phyloP scores from a whole-genome alignment of 2,113 vertebrate species.

The Chloroceryle aenea region DNA sequence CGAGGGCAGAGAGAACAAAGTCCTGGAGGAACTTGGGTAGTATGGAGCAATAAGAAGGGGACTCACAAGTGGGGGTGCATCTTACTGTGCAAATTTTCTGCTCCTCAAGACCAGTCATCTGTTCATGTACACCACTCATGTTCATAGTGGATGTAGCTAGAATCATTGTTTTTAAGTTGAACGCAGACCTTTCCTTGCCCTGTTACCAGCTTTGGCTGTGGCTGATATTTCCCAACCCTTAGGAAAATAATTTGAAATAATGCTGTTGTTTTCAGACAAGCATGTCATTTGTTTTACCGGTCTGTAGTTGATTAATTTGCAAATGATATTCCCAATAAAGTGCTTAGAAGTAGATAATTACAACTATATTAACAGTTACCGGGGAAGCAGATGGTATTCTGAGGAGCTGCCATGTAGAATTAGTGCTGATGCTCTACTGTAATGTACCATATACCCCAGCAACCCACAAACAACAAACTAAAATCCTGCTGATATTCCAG shows the following conservation, averaged over 20 bases:
- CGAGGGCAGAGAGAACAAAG: neutral
- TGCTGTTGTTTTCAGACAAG: constrained; percentile 80
- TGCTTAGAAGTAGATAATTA: constrained; percentile 98
- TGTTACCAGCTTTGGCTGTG: constrained; percentile 25
- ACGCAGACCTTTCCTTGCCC: neutral
- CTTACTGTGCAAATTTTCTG: neutral
- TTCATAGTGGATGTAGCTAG: neutral
- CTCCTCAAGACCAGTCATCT: neutral
- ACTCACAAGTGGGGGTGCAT: neutral
- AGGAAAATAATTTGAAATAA: constrained; percentile 76
- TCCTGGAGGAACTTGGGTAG: neutral
- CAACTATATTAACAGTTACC: constrained; percentile 98
- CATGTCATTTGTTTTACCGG: constrained; percentile 86
- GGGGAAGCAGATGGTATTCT: constrained; percentile 96
- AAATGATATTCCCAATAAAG: constrained; percentile 97
- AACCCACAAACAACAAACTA: constrained; percentile 77
- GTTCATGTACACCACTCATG: neutral
- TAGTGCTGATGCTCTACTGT: constrained; percentile 92
- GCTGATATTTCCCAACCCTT: constrained; percentile 53
- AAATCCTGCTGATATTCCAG: constrained; percentile 86
- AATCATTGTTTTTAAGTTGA: neutral
- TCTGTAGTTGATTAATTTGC: constrained; percentile 95
- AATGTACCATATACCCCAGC: constrained; percentile 84
- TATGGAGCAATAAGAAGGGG: neutral
- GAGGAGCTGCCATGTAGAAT: constrained; percentile 96